Base-by-base conservation (phyloP, 1,140 invertebrate genomes). In the Drosophila serrata region DNA sequence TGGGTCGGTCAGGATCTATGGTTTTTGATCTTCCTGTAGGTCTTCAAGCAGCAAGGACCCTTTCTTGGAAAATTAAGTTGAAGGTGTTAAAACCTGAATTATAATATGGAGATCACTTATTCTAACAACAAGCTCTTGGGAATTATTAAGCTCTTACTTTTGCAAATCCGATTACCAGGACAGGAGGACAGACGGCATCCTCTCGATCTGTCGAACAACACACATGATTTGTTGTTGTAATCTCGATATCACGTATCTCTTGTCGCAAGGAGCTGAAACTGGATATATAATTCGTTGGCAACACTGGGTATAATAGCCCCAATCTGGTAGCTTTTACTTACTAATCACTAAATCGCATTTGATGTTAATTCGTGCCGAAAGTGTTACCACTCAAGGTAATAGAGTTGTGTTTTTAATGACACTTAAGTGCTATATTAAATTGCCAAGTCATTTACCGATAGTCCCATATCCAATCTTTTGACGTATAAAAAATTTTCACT, bases 401-500 rank as follows among this genome's bases (percentile, higher is more conserved):
- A 53, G 51, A 33, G 33, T 55, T 55, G 19, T 22, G 4, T 55
- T 37, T 37, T n/a, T 24, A 55, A 37, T n/a, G 8, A 3, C 19
- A 37, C 17, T 5, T 11, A 22, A 24, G 22, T 15, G 8, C 3
- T 37, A n/a, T n/a, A 7, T 3, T n/a, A 37, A 11, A 37, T 55
- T 55, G 33, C 22, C 51, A 22, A 37, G 35, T 39, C 27, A 27
- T 17, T 13, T 11, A 1, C 27, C 62, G 65, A 59, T 59, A 64
- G 56, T 64, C 51, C 51, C 33, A 70, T 27, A 58, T 29, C 53
- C 45, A 24, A 22, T 0, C 22, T 4, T 59, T 55, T 78, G 82
- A 86, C 82, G 33, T 68, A 69, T 65, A 17, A 46, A 67, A 67
- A 55, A 43, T 51, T 49, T 78, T 69, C 39, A 51, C 33, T 40